Evolutionary conservation across 2,113 vertebrate genomes (phyloP).

Genomic region (Halichoeres trimaculatus): DNA sequence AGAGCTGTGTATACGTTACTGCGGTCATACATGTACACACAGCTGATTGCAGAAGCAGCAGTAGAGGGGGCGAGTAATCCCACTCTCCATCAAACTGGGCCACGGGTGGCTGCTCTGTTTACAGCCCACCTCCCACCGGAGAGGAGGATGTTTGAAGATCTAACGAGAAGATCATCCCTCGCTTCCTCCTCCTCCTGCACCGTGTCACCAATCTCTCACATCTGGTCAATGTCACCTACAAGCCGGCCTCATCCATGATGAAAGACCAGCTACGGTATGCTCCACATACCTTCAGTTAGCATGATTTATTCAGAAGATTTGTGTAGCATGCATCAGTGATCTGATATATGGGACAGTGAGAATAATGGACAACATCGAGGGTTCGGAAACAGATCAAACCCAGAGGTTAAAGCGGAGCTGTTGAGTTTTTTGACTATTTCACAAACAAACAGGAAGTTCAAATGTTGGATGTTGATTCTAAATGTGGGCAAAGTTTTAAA

Average conservation of each 20-base stretch:
- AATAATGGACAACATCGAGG: constrained; percentile 31
- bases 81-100: constrained; percentile 70
- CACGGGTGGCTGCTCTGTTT: constrained; percentile 65
- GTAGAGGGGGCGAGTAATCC: constrained; percentile 57
- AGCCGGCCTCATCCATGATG: constrained; percentile 38
- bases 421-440: no score
- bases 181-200: constrained; percentile 28
- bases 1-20: constrained; percentile 56
- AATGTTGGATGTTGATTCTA: no score
- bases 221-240: constrained; percentile 43
- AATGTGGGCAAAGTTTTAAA: no score
- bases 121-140: constrained; percentile 53
- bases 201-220: constrained; percentile 30
- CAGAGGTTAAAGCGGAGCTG: not conserved
- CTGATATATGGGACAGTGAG: constrained; percentile 27
- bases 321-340: constrained; percentile 30
- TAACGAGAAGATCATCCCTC: constrained; percentile 46
- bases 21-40: constrained; percentile 66
- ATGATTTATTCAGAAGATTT: constrained; percentile 42
- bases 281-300: constrained; percentile 7
- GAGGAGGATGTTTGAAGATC: constrained; percentile 50
- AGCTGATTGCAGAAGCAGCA: constrained; percentile 62
- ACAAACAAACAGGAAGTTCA: no score
- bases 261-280: not conserved
- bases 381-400: no score